Base-by-base conservation (phyloP, 1,140 invertebrate genomes). In the Drosophila melanogaster region DNA sequence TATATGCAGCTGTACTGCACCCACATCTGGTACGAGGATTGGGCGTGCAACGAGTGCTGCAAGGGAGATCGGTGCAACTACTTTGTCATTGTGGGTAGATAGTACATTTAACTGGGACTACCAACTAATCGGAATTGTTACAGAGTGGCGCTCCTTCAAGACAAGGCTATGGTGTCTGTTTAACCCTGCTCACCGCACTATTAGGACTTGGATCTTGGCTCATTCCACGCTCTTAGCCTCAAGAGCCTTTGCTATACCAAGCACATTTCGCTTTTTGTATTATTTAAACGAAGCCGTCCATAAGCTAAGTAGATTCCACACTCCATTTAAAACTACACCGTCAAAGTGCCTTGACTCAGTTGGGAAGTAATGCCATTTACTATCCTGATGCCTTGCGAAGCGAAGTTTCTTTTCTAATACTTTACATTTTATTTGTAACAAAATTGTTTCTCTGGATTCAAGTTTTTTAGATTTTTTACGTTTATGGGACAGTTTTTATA, bases 11-110 rank as follows among this genome's bases (percentile, higher is more conserved):
- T 93, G 12, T 94, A 95, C 69, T 99, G 98, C 91, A 97, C 97
- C 17, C 95, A 98, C 89, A 97, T 99, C 87, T 99, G 98, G 97
- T 99, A 99, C 87, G 95, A 98, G 90, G 98, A 99, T 93, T 99
- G 98, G 98, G 95, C 96, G 69, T 99, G 98, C 93, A 96, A 96
- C 0, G 98, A 99, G 92, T 99, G 98, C 93, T 99, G 98, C 92
- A 95, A 96, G 87, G 98, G 98, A 44, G 98, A 99, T 93, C 94
- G 97, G 62, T 99, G 98, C 92, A 99, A 99, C 92, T 99, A 98
- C 92, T 99, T 96, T 92, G 95, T 98, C 24, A 98, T 99, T 89
- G 98, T 99, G 94, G 97, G 97, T 95, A 76, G 0, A 24, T 6
- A 8, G 4, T 0, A 15, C 19, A 12, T 11, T 3, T 8, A 7